phyloP scores from a whole-genome alignment of 2,888 invertebrate genomes.

The Smittia aterrima region DNA sequence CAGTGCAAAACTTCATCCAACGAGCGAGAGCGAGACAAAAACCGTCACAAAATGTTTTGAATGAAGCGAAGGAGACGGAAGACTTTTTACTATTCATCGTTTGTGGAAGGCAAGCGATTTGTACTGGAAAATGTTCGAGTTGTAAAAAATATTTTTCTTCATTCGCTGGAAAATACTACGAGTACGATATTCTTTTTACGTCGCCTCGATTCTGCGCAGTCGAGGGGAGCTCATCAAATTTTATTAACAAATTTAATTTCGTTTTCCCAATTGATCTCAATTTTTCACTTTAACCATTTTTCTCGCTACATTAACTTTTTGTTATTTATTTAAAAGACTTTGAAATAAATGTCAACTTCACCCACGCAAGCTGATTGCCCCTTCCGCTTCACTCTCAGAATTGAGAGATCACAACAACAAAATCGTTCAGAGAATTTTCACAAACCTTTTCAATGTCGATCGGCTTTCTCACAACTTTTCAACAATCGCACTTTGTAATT shows the following conservation, averaged over 20 bases:
- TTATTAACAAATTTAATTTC: conserved; percentile 9
- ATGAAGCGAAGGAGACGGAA: conserved; percentile 28
- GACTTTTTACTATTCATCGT: conserved; percentile 22
- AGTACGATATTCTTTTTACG: conserved; percentile 1
- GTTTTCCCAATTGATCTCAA: too few relatives aligned
- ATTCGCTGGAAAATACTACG: conserved; percentile 29
- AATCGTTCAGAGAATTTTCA: not conserved
- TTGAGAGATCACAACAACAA: not conserved
- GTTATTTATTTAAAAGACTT: not conserved
- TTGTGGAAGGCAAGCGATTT: not conserved
- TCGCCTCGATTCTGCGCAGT: not conserved
- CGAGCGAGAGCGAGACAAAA: conserved; percentile 14
- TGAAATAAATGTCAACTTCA: not conserved
- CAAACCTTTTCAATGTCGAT: not conserved
- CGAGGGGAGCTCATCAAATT: not conserved
- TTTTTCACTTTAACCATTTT: not conserved
- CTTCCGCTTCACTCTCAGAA: not conserved
- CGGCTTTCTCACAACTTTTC: not conserved
- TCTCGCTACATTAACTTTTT: too few relatives aligned
- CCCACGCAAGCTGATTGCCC: not conserved
- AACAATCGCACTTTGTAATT: too few relatives aligned
- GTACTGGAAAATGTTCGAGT: conserved; percentile 25
- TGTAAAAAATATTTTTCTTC: conserved; percentile 31
- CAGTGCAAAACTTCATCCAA: not conserved
- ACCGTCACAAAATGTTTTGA: conserved; percentile 5